Conservation (phyloP, 2,113 vertebrate species). For the Gila orcuttii region DNA sequence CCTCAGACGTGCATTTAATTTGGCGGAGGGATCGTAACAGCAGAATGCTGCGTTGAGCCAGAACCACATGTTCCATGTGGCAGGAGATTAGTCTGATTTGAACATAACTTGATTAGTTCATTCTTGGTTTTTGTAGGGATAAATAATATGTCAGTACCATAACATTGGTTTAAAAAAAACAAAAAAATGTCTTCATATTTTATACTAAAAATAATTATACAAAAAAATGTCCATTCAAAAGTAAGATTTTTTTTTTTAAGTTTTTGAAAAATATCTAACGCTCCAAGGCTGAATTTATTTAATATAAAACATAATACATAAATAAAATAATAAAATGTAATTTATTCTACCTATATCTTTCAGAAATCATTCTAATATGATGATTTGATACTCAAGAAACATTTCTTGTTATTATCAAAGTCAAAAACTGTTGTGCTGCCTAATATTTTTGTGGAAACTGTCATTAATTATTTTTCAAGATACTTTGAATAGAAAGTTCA, state of each 20-base stretch:
- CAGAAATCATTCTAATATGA: not conserved
- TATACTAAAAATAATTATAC: too few relatives aligned
- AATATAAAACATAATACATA: not conserved
- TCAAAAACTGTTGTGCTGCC: not conserved
- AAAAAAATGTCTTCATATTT: too few relatives aligned
- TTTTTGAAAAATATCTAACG: not conserved
- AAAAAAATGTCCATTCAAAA: not conserved
- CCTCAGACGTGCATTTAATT: slow-evolving; percentile 28
- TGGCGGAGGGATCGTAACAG: slow-evolving; percentile 10
- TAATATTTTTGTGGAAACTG: not conserved
- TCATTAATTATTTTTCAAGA: too few relatives aligned
- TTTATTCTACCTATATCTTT: not conserved
- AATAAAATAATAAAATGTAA: not conserved
- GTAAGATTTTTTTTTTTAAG: too few relatives aligned
- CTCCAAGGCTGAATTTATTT: not conserved
- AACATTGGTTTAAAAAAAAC: too few relatives aligned
- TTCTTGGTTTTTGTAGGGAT: not conserved
- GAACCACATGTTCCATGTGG: not conserved
- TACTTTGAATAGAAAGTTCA: too few relatives aligned
- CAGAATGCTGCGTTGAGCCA: slow-evolving; percentile 1
- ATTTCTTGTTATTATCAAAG: not conserved
- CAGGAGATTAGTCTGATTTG: slow-evolving; percentile 13
- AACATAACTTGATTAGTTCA: slow-evolving; percentile 3
- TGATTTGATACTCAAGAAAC: not conserved
- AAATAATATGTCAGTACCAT: not conserved